Evolutionary conservation across 2,113 vertebrate species (phyloP), one percentile per base, ranked within the genome.

Genomic region (Rhizomys pruinosus): DNA sequence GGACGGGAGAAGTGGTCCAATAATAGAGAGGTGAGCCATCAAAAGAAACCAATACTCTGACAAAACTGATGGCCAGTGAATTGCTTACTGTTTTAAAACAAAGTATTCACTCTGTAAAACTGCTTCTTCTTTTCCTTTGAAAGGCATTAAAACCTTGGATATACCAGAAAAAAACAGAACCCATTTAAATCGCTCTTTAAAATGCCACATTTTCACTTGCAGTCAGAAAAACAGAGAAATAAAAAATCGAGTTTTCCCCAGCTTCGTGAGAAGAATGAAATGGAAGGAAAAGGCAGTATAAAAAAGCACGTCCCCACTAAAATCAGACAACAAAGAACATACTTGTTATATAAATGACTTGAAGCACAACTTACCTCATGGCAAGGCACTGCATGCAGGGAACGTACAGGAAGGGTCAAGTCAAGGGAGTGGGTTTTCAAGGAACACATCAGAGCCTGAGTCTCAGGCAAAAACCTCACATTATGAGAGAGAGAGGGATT

Each of bases 331-430:
- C 47, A 63, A 94, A 68, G 88, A 74, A 47, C 39, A 85, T 12
- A 37, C 42, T 44, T 74, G n/a, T 52, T 34, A 74, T 8, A 92
- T 52, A 91, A 94, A 91, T 87, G 92, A 97, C 57, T 44, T 81
- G 61, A 96, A 97, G 89, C 76, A 78, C 6, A 93, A 85, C 97
- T 98, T 98, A 98, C 98, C 97, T 92, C 82, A 69, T 52, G 72
- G 93, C 87, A 77, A 96, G 85, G 87, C 79, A 74, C 61, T 87
- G 27, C 47, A 66, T 57, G 55, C 44, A 68, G 39, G 61, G 86
- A 11, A 59, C 81, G 42, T 2, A 52, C 66, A 13, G 55, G 20
- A 44, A 27, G 64, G 69, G 34, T 64, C 84, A 94, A 96, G 80
- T 80, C 6, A 1, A 92, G 73, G 42, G 93, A 90, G 91, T 42